These are phyloP conservation scores for Chrysodeixis includens DNA, from an alignment of 2,888 invertebrate species.

Conservation along the genomic window DNA sequence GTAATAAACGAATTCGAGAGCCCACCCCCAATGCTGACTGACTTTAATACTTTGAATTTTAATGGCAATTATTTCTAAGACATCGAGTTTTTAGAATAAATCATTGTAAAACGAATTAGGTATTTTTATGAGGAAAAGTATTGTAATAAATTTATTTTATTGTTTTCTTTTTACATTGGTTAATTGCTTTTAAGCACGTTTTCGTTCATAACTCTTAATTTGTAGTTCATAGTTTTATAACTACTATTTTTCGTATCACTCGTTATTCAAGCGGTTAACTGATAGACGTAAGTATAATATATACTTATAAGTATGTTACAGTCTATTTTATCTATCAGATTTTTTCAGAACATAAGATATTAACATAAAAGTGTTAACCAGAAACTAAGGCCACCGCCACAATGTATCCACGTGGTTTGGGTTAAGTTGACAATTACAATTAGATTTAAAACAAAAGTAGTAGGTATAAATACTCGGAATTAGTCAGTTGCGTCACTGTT, in stretches of 20 bases:
- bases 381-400: constrained; percentile 8
- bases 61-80: constrained; percentile 27
- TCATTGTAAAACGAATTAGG: constrained; percentile 3
- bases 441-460: constrained; percentile 26
- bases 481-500: too few relatives aligned
- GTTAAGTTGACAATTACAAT: constrained; percentile 28
- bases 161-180: neutral
- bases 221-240: too few relatives aligned
- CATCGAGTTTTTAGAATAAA: constrained; percentile 1
- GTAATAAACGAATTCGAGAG: constrained; percentile 15
- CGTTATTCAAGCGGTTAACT: too few relatives aligned
- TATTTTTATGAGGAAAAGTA: constrained; percentile 2
- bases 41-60: constrained; percentile 31
- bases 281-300: too few relatives aligned
- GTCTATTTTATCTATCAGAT: too few relatives aligned
- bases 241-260: too few relatives aligned
- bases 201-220: too few relatives aligned
- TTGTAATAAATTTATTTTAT: neutral
- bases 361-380: neutral
- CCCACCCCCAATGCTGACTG: constrained; percentile 14
- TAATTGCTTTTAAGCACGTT: neutral
- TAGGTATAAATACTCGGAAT: too few relatives aligned
- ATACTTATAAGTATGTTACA: too few relatives aligned
- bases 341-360: too few relatives aligned
- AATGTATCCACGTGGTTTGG: constrained; percentile 16